A percentile compares a stretch with the other conserved stretches of the same genome.
These are phyloP conservation scores for Lateolabrax maculatus DNA, from an alignment of 2,797 vertebrate species.

Conservation along the genomic window DNA sequence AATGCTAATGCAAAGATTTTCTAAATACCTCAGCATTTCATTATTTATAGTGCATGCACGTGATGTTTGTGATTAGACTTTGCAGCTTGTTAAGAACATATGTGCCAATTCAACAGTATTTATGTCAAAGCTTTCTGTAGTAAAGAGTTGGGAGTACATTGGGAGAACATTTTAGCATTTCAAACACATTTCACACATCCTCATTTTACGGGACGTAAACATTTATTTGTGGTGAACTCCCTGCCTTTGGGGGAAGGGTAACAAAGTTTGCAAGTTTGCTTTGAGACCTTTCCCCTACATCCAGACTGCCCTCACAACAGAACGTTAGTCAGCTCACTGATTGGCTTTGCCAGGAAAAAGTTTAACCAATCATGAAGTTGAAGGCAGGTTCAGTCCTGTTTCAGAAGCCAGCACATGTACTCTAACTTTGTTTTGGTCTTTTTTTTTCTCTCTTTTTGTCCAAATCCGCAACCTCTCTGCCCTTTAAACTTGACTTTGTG, in stretches of 20 bases:
- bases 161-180: constrained; percentile 13
- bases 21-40: background rate
- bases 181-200: constrained; percentile 12
- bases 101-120: constrained; percentile 24
- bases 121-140: background rate
- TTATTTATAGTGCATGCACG: background rate
- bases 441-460: background rate
- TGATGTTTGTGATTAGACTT: background rate
- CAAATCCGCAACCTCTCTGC: background rate
- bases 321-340: constrained; percentile 46
- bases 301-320: constrained; percentile 63
- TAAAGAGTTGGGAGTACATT: background rate
- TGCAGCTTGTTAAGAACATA: background rate
- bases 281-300: constrained; percentile 86
- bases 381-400: constrained; percentile 52
- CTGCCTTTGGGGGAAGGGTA: constrained; percentile 63
- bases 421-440: constrained; percentile 39
- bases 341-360: constrained; percentile 63
- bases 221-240: constrained; percentile 49
- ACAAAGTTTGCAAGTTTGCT: constrained; percentile 65
- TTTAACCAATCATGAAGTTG: constrained; percentile 74
- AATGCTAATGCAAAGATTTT: background rate
- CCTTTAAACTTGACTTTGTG: constrained; percentile 13
- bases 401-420: constrained; percentile 36
- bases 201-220: constrained; percentile 52